phyloP scores from a whole-genome alignment of 1,140 invertebrate species.

The Manduca sexta region DNA sequence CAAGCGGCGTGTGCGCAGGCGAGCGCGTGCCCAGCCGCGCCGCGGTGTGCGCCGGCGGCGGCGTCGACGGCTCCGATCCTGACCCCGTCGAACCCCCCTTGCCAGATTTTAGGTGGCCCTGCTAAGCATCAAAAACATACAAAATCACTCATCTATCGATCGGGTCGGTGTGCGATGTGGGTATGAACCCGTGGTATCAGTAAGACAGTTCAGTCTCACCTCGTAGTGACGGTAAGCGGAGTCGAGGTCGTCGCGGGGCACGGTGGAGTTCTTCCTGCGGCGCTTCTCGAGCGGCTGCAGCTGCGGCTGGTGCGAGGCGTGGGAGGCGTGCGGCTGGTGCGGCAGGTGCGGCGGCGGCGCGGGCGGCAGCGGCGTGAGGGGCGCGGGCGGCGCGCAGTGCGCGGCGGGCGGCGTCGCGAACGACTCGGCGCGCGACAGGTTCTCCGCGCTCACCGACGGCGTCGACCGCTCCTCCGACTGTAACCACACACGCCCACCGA shows the following conservation, averaged over 20 bases:
- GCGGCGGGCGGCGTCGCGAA: constrained; percentile 57
- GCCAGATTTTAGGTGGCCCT: constrained; percentile 42
- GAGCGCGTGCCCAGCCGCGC: constrained; percentile 34
- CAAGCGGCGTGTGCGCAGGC: no score
- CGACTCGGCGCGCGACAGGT: constrained; percentile 53
- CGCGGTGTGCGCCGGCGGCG: constrained; percentile 60
- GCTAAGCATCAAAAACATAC: constrained; percentile 2
- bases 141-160: not conserved
- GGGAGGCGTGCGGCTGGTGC: constrained; percentile 12
- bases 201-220: constrained; percentile 33
- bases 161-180: no score
- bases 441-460: constrained; percentile 65
- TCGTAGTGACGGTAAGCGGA: constrained; percentile 55
- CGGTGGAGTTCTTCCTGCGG: constrained; percentile 57
- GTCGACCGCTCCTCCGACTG: constrained; percentile 66
- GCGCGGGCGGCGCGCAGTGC: constrained; percentile 33
- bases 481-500: constrained; percentile 1
- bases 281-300: constrained; percentile 47
- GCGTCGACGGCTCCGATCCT: constrained; percentile 75
- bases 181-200: no score
- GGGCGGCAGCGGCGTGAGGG: constrained; percentile 38
- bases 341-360: constrained; percentile 27
- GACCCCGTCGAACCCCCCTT: constrained; percentile 79
- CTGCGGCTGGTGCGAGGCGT: constrained; percentile 16
- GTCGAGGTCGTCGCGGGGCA: constrained; percentile 52